phyloP scores from a whole-genome alignment of 2,113 vertebrate genomes.

The Siphamia tubifer region DNA sequence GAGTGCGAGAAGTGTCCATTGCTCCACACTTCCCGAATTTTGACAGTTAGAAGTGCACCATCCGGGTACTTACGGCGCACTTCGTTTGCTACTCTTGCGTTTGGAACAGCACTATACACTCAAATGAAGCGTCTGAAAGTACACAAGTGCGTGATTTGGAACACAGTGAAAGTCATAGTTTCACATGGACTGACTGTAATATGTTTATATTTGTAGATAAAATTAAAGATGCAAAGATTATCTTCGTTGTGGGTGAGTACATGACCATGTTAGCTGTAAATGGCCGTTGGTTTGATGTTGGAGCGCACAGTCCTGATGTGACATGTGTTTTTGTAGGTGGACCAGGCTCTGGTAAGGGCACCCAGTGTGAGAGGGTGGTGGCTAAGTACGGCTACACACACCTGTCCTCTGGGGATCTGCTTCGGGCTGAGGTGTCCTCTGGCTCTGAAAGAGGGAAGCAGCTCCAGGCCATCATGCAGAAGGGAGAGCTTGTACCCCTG shows the following conservation, averaged over 20 bases:
- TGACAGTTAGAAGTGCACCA: no score
- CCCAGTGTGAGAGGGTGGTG: constrained; percentile 95
- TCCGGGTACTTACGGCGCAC: no score
- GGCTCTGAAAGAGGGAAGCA: constrained; percentile 92
- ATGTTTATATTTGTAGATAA: constrained; percentile 83
- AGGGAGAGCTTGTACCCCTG: constrained; percentile 94
- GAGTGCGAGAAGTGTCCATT: no score
- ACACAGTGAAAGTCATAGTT: no score
- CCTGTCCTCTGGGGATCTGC: constrained; percentile 95
- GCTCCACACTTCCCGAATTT: no score
- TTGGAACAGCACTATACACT: no score
- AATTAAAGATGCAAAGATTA: constrained; percentile 93
- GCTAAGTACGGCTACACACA: constrained; percentile 97
- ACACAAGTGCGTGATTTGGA: no score
- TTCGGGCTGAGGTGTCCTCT: constrained; percentile 89
- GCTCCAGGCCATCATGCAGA: constrained; percentile 96
- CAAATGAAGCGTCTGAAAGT: no score
- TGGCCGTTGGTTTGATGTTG: no score
- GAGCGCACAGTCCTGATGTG: no score
- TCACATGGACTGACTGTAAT: neutral
- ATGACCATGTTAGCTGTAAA: no score
- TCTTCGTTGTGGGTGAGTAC: constrained; percentile 98
- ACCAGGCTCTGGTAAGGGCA: constrained; percentile 97
- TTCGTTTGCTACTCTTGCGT: no score
- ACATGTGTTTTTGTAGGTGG: constrained; percentile 79